phyloP scores from a whole-genome alignment of 2,113 vertebrate genomes.

The Astur gentilis region DNA sequence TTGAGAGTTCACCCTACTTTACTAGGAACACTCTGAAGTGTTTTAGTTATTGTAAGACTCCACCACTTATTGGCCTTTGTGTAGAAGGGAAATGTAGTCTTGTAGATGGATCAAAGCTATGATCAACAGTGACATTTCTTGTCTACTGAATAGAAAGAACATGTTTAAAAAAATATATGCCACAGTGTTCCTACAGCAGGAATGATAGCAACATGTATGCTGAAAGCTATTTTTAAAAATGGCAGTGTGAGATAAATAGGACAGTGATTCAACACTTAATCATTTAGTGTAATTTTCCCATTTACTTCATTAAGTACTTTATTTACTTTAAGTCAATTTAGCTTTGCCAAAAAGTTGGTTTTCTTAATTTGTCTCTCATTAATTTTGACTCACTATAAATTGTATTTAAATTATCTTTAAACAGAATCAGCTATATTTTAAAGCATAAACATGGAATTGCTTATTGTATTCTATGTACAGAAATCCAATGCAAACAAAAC shows the following conservation, averaged over 20 bases:
- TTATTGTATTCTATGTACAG: background rate
- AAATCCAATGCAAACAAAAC: background rate
- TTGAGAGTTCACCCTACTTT: background rate
- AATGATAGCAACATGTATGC: background rate
- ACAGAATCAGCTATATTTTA: background rate
- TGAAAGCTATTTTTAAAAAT: constrained; percentile 23
- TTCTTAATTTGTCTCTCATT: background rate
- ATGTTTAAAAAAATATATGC: background rate
- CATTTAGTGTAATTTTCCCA: background rate
- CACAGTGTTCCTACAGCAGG: background rate
- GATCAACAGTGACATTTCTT: background rate
- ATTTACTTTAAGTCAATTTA: constrained; percentile 7
- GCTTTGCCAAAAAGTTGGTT: background rate
- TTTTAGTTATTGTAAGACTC: background rate
- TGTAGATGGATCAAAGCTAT: background rate
- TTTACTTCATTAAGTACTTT: background rate
- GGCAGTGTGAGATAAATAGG: background rate
- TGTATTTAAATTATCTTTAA: background rate
- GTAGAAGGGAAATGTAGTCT: background rate
- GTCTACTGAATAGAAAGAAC: background rate
- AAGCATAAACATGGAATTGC: background rate
- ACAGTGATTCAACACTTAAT: constrained; percentile 8
- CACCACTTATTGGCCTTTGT: background rate
- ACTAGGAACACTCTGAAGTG: background rate
- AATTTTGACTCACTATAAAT: background rate